Percentiles rank a stretch among this genome's conserved stretches.
Conservation (phyloP, 2,888 invertebrate genomes). For the Megalurothrips usitatus region DNA sequence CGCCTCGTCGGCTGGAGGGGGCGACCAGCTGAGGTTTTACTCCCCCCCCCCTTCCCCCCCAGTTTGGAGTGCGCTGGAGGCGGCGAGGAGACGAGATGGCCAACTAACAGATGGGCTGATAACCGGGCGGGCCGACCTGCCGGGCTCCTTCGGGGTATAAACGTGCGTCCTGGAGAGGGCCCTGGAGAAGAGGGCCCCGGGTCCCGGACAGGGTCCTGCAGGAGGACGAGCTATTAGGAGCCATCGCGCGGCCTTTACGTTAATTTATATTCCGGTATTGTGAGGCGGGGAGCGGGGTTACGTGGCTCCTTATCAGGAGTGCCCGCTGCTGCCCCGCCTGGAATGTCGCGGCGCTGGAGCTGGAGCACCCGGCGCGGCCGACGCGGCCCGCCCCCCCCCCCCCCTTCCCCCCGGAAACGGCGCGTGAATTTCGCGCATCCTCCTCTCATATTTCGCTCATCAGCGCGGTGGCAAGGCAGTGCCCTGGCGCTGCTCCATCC, state of each 20-base stretch:
- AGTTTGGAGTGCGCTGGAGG: background rate
- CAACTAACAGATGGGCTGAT: conserved; percentile 19
- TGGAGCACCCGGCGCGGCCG: background rate
- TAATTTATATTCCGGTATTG: conserved; percentile 16
- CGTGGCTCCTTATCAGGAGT: background rate
- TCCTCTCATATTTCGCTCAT: conserved; percentile 24
- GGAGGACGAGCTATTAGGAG: background rate
- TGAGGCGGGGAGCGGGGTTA: background rate
- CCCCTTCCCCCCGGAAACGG: conserved; percentile 1
- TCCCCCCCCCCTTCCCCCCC: background rate
- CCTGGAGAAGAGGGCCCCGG: background rate
- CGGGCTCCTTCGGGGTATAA: background rate
- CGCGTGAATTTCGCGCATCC: background rate
- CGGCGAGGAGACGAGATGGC: background rate
- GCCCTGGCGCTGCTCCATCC: background rate
- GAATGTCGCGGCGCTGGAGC: too few species aligned
- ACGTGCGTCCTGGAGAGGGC: background rate
- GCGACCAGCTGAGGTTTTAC: conserved; percentile 18
- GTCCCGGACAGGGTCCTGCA: background rate
- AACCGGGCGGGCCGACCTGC: conserved; percentile 2
- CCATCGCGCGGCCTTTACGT: background rate
- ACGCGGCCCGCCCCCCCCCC: background rate
- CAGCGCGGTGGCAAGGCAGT: background rate
- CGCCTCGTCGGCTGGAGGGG: background rate
- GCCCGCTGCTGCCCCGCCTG: too few species aligned